Base-by-base conservation (phyloP, 2,888 invertebrate genomes). In the Eutolmus rufibarbis region DNA sequence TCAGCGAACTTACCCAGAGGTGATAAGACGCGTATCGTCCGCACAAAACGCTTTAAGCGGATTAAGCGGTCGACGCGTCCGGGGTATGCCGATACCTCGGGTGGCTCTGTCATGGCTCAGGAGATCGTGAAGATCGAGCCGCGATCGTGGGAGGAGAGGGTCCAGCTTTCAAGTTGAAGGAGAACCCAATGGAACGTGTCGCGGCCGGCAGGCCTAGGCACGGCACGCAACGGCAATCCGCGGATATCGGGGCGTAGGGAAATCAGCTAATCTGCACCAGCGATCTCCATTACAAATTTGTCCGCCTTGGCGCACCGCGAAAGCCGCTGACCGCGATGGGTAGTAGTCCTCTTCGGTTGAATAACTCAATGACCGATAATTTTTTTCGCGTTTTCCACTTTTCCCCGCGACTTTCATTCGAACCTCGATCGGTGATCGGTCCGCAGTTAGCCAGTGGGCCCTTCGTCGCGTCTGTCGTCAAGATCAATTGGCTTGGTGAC, bases 71-170 rank as follows among this genome's bases (percentile, higher is more conserved):
- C 7, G 46, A 46, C 46, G 37, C 46, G 19, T 79, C 14, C 37
- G 46, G 79, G 23, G 79, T 46, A 79, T 79, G 28, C 79, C 56
- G 79, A 79, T 79, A 79, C 56, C 51, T 79, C 66, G 23, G 28
- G 23, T 28, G 66, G 66, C 28, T n/a, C 46, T 78, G 78, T 78
- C 78, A 78, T 79, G 79, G 28, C 51, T 79, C 51, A 79, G 31
- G 19, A 79, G 46, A 79, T 79, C 79, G 79, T 79, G 79, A 79
- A 51, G 51, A 79, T 79, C 51, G 79, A 23, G 40, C 2, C 43
- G 12, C 46, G 79, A 79, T 66, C 4, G 66, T 28, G 23, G 66
- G 28, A 66, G 66, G 19, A 66, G 66, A 66, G 66, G 66, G 12
- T 19, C 28, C 66, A 46, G 8, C 28, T 66, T 56, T 79, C 79